A percentile compares a stretch with the other conserved stretches of the same genome.
These are phyloP conservation scores for Euglossa dilemma DNA, from an alignment of 1,140 invertebrate species.

Conservation along the genomic window DNA sequence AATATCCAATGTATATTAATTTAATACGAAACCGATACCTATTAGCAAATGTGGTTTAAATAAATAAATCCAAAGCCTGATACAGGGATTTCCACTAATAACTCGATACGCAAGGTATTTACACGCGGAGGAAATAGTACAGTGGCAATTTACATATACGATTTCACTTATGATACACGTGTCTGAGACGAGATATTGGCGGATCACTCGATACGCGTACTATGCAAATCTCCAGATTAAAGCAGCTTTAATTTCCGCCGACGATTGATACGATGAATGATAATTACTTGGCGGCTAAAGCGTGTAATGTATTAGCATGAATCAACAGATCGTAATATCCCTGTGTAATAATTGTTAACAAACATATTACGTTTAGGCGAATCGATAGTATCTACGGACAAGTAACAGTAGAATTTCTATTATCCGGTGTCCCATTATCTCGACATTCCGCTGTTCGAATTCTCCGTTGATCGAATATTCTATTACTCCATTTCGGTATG, in stretches of 20 bases:
- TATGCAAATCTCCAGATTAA: conserved; percentile 8
- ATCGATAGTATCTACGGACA: neutral
- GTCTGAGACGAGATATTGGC: neutral
- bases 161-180: neutral
- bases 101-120: too few species aligned
- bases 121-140: too few species aligned
- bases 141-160: neutral
- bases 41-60: too few species aligned
- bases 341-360: conserved; percentile 21
- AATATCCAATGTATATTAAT: too few species aligned
- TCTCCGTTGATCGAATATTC: neutral
- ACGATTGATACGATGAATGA: conserved; percentile 3
- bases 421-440: neutral
- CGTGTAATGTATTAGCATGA: conserved; percentile 16
- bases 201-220: neutral
- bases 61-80: too few species aligned
- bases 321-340: conserved; percentile 21
- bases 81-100: too few species aligned
- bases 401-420: conserved; percentile 3
- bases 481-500: neutral
- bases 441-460: neutral
- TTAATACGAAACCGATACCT: too few species aligned
- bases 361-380: conserved; percentile 19
- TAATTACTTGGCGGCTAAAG: conserved; percentile 21
- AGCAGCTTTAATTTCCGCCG: conserved; percentile 2